Conservation (phyloP, 2,888 invertebrate genomes). For the Drosophila atripex region DNA sequence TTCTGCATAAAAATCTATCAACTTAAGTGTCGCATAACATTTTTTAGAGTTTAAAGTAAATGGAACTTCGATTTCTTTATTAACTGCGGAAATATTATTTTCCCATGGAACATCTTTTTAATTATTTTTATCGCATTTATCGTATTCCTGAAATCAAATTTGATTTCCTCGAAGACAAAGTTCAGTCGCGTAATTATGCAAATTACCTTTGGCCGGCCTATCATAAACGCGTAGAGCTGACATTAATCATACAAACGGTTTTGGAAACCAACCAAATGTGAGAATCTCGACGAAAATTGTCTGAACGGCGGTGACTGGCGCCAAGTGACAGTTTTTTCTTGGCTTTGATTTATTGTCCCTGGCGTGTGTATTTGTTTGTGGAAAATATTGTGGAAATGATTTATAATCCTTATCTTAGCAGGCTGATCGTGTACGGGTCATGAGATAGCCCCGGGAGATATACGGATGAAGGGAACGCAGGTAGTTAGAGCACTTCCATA, state of each 20-base stretch:
- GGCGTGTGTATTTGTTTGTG: constrained; percentile 49
- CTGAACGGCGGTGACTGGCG: constrained; percentile 61
- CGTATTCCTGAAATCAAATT: constrained; percentile 12
- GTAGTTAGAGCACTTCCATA: constrained; percentile 34
- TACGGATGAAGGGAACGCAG: constrained; percentile 30
- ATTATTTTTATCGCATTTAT: constrained; percentile 4
- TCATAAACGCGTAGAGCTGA: constrained; percentile 64
- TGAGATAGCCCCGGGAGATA: constrained; percentile 48
- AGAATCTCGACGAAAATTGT: constrained; percentile 55
- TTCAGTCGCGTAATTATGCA: constrained; percentile 60
- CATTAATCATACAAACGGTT: constrained; percentile 71
- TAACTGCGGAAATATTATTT: neutral
- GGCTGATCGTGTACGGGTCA: constrained; percentile 63
- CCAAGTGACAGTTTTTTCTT: constrained; percentile 70
- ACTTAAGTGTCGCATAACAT: no score
- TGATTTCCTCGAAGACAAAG: constrained; percentile 31
- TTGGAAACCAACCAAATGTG: constrained; percentile 60
- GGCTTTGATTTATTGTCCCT: constrained; percentile 67
- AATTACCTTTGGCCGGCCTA: constrained; percentile 61
- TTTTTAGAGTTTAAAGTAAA: no score
- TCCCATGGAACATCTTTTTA: constrained; percentile 12
- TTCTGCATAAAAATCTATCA: no score
- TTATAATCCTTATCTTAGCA: constrained; percentile 72
- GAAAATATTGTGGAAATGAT: constrained; percentile 75
- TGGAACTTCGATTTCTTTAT: neutral